phyloP scores from a whole-genome alignment of 1,140 invertebrate genomes.

The Lanistes nyassanus region DNA sequence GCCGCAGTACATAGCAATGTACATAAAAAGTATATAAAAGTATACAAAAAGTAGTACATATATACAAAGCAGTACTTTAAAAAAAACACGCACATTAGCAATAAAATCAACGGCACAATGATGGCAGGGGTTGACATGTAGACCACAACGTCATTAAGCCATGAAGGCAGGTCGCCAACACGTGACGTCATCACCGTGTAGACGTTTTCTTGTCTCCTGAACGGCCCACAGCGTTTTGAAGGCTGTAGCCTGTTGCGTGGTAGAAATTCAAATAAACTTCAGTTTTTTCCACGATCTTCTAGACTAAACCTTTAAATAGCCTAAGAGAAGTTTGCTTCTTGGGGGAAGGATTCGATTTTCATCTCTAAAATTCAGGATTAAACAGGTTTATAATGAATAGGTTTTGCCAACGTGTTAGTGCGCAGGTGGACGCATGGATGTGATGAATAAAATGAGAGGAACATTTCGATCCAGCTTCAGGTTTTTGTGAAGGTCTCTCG shows the following conservation, averaged over 20 bases:
- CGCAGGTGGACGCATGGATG: too few relatives aligned
- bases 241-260: conserved; percentile 40
- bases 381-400: too few relatives aligned
- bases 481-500: too few relatives aligned
- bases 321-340: too few relatives aligned
- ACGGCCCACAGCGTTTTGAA: conserved; percentile 57
- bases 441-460: too few relatives aligned
- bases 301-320: too few relatives aligned
- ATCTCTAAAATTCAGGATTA: too few relatives aligned
- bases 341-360: too few relatives aligned
- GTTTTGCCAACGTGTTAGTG: too few relatives aligned
- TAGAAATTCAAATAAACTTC: too few relatives aligned
- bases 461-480: neutral
- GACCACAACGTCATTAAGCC: conserved; percentile 32
- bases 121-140: conserved; percentile 42
- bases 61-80: neutral
- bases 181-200: conserved; percentile 40
- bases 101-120: conserved; percentile 46
- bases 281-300: too few relatives aligned
- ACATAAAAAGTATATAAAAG: neutral
- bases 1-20: neutral
- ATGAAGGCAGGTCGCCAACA: conserved; percentile 39
- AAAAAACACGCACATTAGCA: conserved; percentile 37
- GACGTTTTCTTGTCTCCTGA: conserved; percentile 29
- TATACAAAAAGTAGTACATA: neutral